Percentiles rank a stretch among this genome's conserved stretches.
phyloP scores from a whole-genome alignment of 2,888 invertebrate genomes.

The Xanthorhoe spadicearia region DNA sequence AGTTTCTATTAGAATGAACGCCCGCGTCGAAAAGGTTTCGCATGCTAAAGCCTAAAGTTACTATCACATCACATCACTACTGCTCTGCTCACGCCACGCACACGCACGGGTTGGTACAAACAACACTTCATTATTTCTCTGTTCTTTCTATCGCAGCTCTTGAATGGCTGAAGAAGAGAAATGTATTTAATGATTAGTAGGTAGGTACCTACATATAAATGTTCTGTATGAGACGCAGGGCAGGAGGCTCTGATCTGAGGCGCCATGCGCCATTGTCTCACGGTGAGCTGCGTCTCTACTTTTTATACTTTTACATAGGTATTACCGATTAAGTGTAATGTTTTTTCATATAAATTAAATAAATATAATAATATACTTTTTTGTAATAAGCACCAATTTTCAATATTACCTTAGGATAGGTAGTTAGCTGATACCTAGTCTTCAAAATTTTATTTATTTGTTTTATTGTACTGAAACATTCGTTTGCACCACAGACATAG shows the following conservation, averaged over 20 bases:
- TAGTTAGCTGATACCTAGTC: background rate
- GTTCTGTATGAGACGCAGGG: background rate
- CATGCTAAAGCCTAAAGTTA: no score
- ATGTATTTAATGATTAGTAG: no score
- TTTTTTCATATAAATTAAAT: background rate
- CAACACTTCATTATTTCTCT: no score
- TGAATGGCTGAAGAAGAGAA: no score
- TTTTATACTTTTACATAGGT: background rate
- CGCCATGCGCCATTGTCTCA: background rate
- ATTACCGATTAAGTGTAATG: background rate
- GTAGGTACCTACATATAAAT: background rate
- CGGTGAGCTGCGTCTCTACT: background rate
- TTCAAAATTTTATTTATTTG: background rate
- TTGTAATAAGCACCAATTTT: background rate
- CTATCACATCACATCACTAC: no score
- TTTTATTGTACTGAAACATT: background rate
- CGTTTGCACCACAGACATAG: no score
- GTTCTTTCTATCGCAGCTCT: no score
- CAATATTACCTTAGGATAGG: background rate
- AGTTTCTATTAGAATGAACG: no score
- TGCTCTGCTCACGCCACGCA: no score
- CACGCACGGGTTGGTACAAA: no score
- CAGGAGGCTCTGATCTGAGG: no score
- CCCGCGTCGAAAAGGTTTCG: no score
- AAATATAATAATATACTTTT: background rate